Conservation (phyloP, 2,797 vertebrate species). For the Myotis planiceps region DNA sequence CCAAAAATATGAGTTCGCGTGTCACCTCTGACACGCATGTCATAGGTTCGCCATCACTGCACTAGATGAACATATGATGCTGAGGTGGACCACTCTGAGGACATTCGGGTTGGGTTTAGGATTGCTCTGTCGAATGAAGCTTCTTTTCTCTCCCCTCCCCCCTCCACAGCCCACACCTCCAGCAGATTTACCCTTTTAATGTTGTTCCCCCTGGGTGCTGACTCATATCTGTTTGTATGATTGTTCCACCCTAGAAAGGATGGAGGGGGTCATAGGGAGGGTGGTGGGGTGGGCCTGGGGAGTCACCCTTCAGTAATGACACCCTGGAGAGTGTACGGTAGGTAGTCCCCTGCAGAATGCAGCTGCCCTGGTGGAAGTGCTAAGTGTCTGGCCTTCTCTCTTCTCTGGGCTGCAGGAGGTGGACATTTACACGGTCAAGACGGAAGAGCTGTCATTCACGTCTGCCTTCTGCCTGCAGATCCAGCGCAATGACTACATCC, state of each 20-base stretch:
- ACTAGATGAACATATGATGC: accelerated
- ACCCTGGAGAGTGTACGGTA: too few relatives aligned
- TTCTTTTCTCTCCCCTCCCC: neutral
- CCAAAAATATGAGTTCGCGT: too few relatives aligned
- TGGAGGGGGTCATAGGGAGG: neutral
- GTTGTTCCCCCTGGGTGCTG: neutral
- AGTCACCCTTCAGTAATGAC: neutral
- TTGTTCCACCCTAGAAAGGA: neutral
- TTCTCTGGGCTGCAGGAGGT: constrained; percentile 91
- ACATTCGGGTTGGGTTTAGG: neutral
- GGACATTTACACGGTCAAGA: constrained; percentile 98
- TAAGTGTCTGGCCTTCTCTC: constrained; percentile 41
- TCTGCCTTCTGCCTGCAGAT: constrained; percentile 98
- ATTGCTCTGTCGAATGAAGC: neutral
- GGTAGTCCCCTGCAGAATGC: neutral
- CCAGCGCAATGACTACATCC: constrained; percentile 97
- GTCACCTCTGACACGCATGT: too few relatives aligned
- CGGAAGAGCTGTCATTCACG: constrained; percentile 94
- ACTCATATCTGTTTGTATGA: neutral
- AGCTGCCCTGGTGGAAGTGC: neutral
- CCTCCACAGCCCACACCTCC: too few relatives aligned
- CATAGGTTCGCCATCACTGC: too few relatives aligned
- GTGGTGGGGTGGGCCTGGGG: neutral
- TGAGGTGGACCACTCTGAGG: neutral
- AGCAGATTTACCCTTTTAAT: neutral